Conservation (phyloP, 2,888 invertebrate species). For the Leptinotarsa tumamoca region DNA sequence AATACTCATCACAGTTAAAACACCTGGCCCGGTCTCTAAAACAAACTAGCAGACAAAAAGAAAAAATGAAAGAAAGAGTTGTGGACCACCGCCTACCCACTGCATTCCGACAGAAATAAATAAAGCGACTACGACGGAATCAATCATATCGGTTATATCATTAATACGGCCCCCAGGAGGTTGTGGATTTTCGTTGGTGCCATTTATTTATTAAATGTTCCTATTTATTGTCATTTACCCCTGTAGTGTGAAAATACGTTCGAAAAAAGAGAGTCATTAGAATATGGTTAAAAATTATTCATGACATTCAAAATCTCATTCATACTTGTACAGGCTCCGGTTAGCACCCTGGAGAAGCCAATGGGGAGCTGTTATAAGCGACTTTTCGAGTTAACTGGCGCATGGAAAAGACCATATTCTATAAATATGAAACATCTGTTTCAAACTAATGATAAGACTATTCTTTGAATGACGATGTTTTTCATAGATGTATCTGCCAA, state of each 20-base stretch:
- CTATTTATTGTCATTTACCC: conserved; percentile 38
- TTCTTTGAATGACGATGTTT: no score
- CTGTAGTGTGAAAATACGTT: not conserved
- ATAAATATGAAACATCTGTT: no score
- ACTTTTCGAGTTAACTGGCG: not conserved
- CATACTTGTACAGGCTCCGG: not conserved
- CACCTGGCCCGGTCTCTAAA: conserved; percentile 54
- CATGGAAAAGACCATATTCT: no score
- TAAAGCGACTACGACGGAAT: conserved; percentile 45
- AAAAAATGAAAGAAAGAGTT: conserved; percentile 22
- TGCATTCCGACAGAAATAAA: conserved; percentile 10
- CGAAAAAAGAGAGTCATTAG: not conserved
- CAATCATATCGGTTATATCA: conserved; percentile 51
- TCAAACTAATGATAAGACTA: no score
- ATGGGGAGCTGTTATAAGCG: not conserved
- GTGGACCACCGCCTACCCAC: conserved; percentile 31
- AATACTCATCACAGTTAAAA: conserved; percentile 58
- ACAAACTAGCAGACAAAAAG: conserved; percentile 46
- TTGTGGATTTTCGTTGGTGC: conserved; percentile 40
- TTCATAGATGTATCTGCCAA: no score
- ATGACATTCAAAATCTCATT: not conserved
- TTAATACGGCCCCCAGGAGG: conserved; percentile 50
- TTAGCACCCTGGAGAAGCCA: not conserved
- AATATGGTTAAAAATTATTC: not conserved
- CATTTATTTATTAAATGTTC: conserved; percentile 42